Conservation (phyloP, 2,113 vertebrate species). For the Proterorhinus semilunaris region DNA sequence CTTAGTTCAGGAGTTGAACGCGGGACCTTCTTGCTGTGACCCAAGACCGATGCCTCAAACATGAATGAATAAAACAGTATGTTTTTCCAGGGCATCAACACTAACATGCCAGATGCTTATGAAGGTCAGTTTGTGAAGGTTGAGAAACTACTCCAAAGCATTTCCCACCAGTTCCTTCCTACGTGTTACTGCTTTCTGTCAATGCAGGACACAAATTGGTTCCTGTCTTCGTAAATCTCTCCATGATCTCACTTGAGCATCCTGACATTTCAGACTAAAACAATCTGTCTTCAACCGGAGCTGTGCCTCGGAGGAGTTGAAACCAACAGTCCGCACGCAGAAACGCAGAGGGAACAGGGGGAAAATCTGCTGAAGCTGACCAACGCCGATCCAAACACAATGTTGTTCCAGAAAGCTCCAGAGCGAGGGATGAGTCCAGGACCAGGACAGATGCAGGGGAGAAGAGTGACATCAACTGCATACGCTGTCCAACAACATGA, state of each 20-base stretch:
- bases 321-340: conserved; percentile 1
- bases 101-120: no score
- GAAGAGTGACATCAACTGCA: neutral
- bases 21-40: no score
- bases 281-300: conserved; percentile 37
- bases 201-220: conserved; percentile 4
- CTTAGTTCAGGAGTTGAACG: no score
- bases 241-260: conserved; percentile 25
- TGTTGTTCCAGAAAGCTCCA: conserved; percentile 34
- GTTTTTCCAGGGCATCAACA: no score
- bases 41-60: no score
- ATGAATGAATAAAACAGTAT: no score
- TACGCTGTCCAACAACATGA: neutral
- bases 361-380: conserved; percentile 36
- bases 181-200: conserved; percentile 22
- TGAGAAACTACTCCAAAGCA: neutral
- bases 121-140: no score
- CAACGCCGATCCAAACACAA: conserved; percentile 44
- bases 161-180: neutral
- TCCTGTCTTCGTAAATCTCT: conserved; percentile 28
- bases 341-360: conserved; percentile 12
- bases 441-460: conserved; percentile 35
- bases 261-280: conserved; percentile 37
- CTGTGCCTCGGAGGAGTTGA: neutral
- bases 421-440: conserved; percentile 33